phyloP scores from a whole-genome alignment of 2,888 invertebrate genomes.

The Epirrhoe tristata region DNA sequence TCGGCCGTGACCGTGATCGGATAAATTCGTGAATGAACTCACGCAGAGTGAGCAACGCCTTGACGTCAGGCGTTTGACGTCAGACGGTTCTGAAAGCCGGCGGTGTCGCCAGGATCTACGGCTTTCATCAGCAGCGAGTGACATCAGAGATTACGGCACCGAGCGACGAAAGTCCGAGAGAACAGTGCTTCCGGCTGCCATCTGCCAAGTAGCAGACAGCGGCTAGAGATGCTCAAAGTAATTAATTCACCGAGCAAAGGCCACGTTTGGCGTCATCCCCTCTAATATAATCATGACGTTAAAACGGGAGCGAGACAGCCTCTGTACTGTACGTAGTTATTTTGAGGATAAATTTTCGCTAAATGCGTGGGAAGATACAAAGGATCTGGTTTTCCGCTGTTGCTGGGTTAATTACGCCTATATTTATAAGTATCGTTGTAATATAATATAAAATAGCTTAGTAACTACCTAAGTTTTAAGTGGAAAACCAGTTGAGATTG shows the following conservation, averaged over 20 bases:
- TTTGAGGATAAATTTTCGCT: constrained; percentile 22
- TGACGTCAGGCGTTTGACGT: constrained; percentile 73
- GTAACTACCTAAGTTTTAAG: constrained; percentile 19
- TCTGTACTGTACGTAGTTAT: constrained; percentile 23
- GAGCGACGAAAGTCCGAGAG: constrained; percentile 7
- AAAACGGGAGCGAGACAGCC: constrained; percentile 28
- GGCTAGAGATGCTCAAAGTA: constrained; percentile 13
- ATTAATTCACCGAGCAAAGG: constrained; percentile 30
- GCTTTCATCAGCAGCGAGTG: constrained; percentile 8
- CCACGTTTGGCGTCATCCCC: constrained; percentile 32
- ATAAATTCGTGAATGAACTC: constrained; percentile 80
- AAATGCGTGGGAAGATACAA: constrained; percentile 28
- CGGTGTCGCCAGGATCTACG: constrained; percentile 24
- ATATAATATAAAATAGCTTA: neutral
- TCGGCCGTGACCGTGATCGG: constrained; percentile 66
- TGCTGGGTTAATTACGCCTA: constrained; percentile 16
- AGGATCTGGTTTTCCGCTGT: constrained; percentile 14
- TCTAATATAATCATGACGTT: constrained; percentile 29
- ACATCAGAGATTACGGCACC: constrained; percentile 17
- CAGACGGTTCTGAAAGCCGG: constrained; percentile 47
- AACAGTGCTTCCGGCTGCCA: constrained; percentile 13
- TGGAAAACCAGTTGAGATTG: constrained; percentile 28
- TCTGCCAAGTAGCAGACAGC: constrained; percentile 11
- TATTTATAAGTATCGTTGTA: constrained; percentile 15
- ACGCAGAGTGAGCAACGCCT: constrained; percentile 57